These are phyloP conservation scores for Etia nguti DNA, from an alignment of 2,113 vertebrate genomes.

Conservation along the genomic window DNA sequence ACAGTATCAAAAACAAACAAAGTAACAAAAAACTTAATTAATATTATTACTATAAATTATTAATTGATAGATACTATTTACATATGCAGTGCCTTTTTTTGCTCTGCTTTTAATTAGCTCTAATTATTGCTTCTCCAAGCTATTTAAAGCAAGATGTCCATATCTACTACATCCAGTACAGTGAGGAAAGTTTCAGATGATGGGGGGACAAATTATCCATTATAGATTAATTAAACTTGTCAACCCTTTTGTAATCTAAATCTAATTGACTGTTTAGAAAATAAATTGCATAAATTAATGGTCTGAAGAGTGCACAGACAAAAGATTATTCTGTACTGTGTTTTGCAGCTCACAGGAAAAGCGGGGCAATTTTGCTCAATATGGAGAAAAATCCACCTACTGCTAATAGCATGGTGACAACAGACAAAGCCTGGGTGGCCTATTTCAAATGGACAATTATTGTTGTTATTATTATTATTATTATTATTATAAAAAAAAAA, in stretches of 20 bases:
- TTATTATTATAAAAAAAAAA: not conserved
- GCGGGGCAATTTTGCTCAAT: accelerated
- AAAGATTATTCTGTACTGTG: not conserved
- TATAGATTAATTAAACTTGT: conserved; percentile 58
- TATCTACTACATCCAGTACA: not conserved
- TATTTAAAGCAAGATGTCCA: not conserved
- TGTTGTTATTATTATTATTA: not conserved
- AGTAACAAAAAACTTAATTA: accelerated
- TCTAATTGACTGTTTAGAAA: conserved; percentile 67
- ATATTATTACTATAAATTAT: too few relatives aligned
- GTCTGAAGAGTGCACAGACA: conserved; percentile 39
- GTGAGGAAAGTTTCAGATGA: conserved; percentile 37
- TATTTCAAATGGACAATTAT: not conserved
- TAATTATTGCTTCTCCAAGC: not conserved
- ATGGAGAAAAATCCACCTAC: not conserved
- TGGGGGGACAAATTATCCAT: conserved; percentile 52
- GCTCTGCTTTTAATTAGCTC: not conserved
- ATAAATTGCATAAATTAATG: conserved; percentile 66
- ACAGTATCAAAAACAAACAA: not conserved
- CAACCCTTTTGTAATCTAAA: conserved; percentile 60
- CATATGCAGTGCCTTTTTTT: not conserved
- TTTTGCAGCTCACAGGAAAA: not conserved
- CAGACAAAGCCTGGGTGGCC: not conserved
- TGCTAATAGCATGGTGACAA: not conserved
- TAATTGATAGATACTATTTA: too few relatives aligned